A percentile compares a stretch with the other conserved stretches of the same genome.
phyloP scores from a whole-genome alignment of 2,888 invertebrate genomes.

The Gymnocheta viridis region DNA sequence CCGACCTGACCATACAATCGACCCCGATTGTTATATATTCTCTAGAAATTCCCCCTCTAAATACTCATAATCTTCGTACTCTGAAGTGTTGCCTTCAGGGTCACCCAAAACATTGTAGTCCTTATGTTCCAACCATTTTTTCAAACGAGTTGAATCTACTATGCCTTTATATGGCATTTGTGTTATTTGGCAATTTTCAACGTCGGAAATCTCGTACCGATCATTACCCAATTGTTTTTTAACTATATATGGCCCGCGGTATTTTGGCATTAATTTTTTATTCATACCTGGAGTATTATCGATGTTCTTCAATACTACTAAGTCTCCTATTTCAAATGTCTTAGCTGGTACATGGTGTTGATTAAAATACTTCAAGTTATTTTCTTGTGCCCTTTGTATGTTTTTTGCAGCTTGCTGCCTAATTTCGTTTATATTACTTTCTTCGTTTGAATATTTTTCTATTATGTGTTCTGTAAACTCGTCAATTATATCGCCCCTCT shows the following conservation, averaged over 20 bases:
- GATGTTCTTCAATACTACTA: no score
- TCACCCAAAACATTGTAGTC: not conserved
- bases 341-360: not conserved
- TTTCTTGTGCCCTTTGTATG: slow-evolving; percentile 18
- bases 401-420: not conserved
- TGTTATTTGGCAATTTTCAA: slow-evolving; percentile 30
- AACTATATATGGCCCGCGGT: slow-evolving; percentile 27
- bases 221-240: slow-evolving; percentile 30
- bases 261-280: slow-evolving; percentile 25
- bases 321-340: not conserved
- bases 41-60: slow-evolving; percentile 12
- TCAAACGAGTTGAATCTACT: slow-evolving; percentile 22
- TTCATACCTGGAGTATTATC: not conserved
- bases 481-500: slow-evolving; percentile 43
- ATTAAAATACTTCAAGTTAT: slow-evolving; percentile 21
- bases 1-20: slow-evolving; percentile 10
- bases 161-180: slow-evolving; percentile 17
- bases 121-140: slow-evolving; percentile 4
- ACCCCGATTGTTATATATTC: slow-evolving; percentile 6
- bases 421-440: not conserved
- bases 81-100: slow-evolving; percentile 16
- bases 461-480: slow-evolving; percentile 27
- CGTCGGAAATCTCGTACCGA: slow-evolving; percentile 41
- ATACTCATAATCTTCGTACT: slow-evolving; percentile 10
- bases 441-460: not conserved